Evolutionary conservation across 2,797 vertebrate genomes (phyloP).

Genomic region (Acrossocheilus wenchowensis): DNA sequence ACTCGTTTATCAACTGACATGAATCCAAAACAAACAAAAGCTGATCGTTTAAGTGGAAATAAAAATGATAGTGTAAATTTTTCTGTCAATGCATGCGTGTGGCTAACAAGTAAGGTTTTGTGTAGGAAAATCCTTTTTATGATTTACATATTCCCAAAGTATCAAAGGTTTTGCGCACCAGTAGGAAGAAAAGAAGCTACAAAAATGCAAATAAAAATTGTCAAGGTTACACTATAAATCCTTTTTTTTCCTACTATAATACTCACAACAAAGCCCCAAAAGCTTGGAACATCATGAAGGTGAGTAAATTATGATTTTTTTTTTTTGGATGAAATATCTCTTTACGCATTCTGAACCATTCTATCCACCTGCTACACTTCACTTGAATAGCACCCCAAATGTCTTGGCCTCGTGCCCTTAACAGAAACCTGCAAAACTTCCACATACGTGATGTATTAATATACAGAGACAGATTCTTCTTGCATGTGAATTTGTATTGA

Average conservation of each 20-base stretch:
- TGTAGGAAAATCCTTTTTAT: not conserved
- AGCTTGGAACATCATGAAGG: not conserved
- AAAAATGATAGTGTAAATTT: not conserved
- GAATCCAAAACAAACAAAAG: conserved; percentile 4
- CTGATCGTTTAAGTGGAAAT: not conserved
- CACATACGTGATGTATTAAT: not conserved
- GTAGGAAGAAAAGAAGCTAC: not conserved
- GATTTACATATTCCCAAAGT: not conserved
- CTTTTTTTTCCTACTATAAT: not conserved
- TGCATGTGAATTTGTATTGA: not conserved
- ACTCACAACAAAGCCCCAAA: no score
- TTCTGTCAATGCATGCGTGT: not conserved
- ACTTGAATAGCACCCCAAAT: not conserved
- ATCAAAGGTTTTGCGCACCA: not conserved
- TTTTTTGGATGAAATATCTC: not conserved
- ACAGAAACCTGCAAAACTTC: conserved; percentile 21
- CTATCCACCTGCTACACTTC: not conserved
- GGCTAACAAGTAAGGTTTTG: not conserved
- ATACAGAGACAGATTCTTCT: not conserved
- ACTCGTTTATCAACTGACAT: not conserved
- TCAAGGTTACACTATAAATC: not conserved
- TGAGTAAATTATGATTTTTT: not conserved
- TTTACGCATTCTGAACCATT: not conserved
- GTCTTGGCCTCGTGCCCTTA: not conserved
- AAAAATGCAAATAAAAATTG: not conserved